A percentile compares a stretch with the other conserved stretches of the same genome.
These are phyloP conservation scores for Nezara viridula DNA, from an alignment of 2,888 invertebrate species.

Conservation along the genomic window DNA sequence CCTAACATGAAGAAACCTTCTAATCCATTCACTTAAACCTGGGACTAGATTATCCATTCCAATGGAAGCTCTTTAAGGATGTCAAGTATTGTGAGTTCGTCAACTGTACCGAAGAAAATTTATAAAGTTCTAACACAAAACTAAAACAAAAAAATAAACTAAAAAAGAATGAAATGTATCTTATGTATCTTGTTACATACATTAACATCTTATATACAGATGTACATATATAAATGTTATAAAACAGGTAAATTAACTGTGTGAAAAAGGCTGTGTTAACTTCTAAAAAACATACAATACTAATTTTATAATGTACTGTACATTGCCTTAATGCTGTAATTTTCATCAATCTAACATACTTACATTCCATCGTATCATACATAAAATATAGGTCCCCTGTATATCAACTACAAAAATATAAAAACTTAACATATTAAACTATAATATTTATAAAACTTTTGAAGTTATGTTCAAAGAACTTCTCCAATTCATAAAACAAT, in stretches of 20 bases:
- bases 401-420: constrained; percentile 55
- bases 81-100: constrained; percentile 39
- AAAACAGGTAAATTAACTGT: constrained; percentile 40
- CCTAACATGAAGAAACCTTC: constrained; percentile 56
- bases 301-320: constrained; percentile 51
- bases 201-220: constrained; percentile 55
- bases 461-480: constrained; percentile 30
- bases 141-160: background rate
- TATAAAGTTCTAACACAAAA: constrained; percentile 4
- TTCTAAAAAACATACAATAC: constrained; percentile 51
- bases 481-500: constrained; percentile 31
- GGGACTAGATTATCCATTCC: constrained; percentile 58
- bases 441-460: constrained; percentile 5
- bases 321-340: constrained; percentile 50
- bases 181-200: constrained; percentile 37
- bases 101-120: constrained; percentile 42
- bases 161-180: background rate
- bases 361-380: constrained; percentile 52
- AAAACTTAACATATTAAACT: constrained; percentile 51
- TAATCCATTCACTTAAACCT: constrained; percentile 53
- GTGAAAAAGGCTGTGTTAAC: constrained; percentile 55
- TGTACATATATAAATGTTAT: constrained; percentile 50
- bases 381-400: constrained; percentile 53
- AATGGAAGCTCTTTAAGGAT: constrained; percentile 54
- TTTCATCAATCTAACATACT: constrained; percentile 51